Evolutionary conservation across 53 echinoderm and acorn worm genomes (phyloP), one percentile per base, ranked within the genome.

Genomic region (Henricia sp.): DNA sequence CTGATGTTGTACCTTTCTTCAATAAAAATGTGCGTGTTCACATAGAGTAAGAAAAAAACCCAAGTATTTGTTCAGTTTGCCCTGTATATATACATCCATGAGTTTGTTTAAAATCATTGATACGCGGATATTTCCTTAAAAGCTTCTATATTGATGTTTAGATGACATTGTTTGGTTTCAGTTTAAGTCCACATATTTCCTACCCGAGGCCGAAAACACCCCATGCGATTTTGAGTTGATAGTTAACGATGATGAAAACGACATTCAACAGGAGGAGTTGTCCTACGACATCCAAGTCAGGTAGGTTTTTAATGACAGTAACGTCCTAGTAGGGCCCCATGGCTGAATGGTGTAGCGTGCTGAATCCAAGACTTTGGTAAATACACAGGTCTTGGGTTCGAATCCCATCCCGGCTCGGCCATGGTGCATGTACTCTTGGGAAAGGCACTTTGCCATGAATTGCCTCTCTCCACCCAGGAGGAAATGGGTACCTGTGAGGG

Each of bases 221-320:
- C 36, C 38, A 11, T 90, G 92, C 52, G 85, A 92, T n/a, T 95
- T 95, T 67, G 55, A 84, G 11, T 74, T 95, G 10, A 19, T 10
- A 0, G 88, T 89, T 24, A 83, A 85, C 19, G 92, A 8, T 34
- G 60, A 12, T 84, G 91, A 80, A 78, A 86, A 1, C 11, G 58
- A 69, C 32, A 29, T 34, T 9, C 34, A 53, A 13, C 12, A 77
- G 42, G 40, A 46, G 6, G 10, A 19, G 2, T 72, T 59, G 5
- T 0, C 0, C 5, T 75, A 75, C 17, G 37, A 77, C 77, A 42
- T 77, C 60, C 39, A 37, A 77, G 60, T 55, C 16, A 77, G 42
- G 77, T 77, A 51, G 6, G 52, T n/a, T n/a, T n/a, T n/a, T n/a
- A n/a, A n/a, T n/a, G n/a, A n/a, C n/a, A n/a, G n/a, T n/a, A n/a